Percentiles rank a stretch among this genome's conserved stretches.
Evolutionary conservation across 2,113 vertebrate species (phyloP).

Genomic region (Trinectes maculatus): DNA sequence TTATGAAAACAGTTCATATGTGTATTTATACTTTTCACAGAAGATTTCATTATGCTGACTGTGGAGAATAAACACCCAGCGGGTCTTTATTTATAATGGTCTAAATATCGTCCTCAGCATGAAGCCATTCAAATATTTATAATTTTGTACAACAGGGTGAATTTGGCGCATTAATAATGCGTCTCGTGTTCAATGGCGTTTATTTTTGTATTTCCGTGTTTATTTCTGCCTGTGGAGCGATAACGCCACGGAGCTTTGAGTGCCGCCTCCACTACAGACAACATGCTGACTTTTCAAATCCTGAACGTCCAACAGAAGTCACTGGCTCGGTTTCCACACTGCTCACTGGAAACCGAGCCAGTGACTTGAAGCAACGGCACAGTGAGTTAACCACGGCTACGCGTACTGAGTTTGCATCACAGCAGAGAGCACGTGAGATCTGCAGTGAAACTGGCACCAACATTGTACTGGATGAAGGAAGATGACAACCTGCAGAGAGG

Average conservation of each 20-base stretch:
- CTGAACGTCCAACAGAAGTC: constrained; percentile 57
- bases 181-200: constrained; percentile 21
- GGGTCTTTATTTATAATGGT: background rate
- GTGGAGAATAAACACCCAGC: background rate
- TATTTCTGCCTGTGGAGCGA: constrained; percentile 39
- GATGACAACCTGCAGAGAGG: constrained; percentile 19
- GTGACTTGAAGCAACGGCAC: constrained; percentile 57
- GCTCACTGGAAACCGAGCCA: constrained; percentile 49
- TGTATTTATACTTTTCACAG: background rate
- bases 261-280: constrained; percentile 51
- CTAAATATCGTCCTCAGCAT: constrained; percentile 6
- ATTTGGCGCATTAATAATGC: constrained; percentile 10
- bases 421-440: constrained; percentile 43
- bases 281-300: constrained; percentile 66
- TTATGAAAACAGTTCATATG: background rate
- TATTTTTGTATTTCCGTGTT: constrained; percentile 30
- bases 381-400: constrained; percentile 26
- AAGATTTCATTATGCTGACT: background rate
- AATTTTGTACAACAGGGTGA: background rate
- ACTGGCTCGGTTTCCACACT: constrained; percentile 43
- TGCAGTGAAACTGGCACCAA: constrained; percentile 35
- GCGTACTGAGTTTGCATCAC: constrained; percentile 37
- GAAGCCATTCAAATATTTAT: constrained; percentile 1
- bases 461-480: constrained; percentile 9
- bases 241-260: constrained; percentile 62